Evolutionary conservation across 2,888 invertebrate species (phyloP).

Genomic region (Papilio protenor): DNA sequence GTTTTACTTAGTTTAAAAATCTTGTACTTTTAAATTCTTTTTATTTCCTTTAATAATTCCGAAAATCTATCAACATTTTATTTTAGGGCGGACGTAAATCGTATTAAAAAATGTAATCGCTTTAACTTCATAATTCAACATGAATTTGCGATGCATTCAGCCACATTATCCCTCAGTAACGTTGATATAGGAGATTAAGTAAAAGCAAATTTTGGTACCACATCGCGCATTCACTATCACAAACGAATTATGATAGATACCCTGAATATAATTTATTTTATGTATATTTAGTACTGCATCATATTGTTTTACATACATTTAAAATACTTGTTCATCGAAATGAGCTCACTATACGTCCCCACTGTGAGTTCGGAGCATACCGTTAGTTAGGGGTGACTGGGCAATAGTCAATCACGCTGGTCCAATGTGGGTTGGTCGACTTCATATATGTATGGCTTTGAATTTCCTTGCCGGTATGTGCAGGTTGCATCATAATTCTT

Average conservation of each 20-base stretch:
- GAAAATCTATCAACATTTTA: background rate
- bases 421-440: too few species aligned
- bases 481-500: too few species aligned
- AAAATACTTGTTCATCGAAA: background rate
- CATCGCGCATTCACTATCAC: background rate
- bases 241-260: background rate
- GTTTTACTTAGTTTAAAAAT: background rate
- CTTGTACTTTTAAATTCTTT: background rate
- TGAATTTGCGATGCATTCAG: background rate
- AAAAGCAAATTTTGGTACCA: background rate
- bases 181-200: slow-evolving; percentile 1
- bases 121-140: background rate
- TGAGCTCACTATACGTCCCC: too few species aligned
- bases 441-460: too few species aligned
- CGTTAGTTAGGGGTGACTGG: too few species aligned
- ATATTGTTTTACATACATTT: background rate
- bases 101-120: background rate
- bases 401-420: too few species aligned
- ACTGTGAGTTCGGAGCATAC: too few species aligned
- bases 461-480: too few species aligned
- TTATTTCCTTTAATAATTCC: background rate
- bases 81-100: background rate
- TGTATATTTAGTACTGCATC: too few species aligned
- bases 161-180: background rate
- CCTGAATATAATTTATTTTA: background rate